phyloP scores from a whole-genome alignment of 2,888 invertebrate genomes.

The Epirrhoe tristata region DNA sequence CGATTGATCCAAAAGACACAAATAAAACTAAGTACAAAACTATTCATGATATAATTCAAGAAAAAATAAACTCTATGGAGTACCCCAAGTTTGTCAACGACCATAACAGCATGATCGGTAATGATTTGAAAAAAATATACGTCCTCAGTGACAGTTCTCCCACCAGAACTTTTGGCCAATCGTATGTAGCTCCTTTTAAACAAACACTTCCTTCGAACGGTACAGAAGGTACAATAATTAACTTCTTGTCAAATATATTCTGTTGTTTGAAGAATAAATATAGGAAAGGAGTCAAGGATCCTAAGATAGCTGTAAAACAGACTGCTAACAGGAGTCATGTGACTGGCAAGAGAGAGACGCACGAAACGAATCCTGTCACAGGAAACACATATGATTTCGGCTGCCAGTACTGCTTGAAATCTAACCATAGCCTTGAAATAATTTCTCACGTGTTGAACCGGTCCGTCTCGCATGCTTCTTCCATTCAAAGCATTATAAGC shows the following conservation, averaged over 20 bases:
- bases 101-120: slow-evolving; percentile 31
- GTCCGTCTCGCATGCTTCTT: slow-evolving; percentile 53
- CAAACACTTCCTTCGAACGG: slow-evolving; percentile 28
- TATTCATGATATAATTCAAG: slow-evolving; percentile 33
- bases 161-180: slow-evolving; percentile 48
- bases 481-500: slow-evolving; percentile 47
- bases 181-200: slow-evolving; percentile 45
- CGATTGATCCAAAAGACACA: slow-evolving; percentile 31
- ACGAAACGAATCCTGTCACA: slow-evolving; percentile 40
- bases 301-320: slow-evolving; percentile 6
- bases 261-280: slow-evolving; percentile 50
- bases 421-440: slow-evolving; percentile 62
- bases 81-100: slow-evolving; percentile 42
- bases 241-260: slow-evolving; percentile 46
- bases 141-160: slow-evolving; percentile 20
- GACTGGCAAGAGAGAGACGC: slow-evolving; percentile 19
- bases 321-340: slow-evolving; percentile 9
- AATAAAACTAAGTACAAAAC: slow-evolving; percentile 39
- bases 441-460: slow-evolving; percentile 56
- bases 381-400: slow-evolving; percentile 50
- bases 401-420: slow-evolving; percentile 58
- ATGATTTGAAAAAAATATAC: slow-evolving; percentile 39
- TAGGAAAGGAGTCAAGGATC: slow-evolving; percentile 15
- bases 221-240: slow-evolving; percentile 39
- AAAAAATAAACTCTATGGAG: slow-evolving; percentile 41